Percentiles rank a stretch among this genome's conserved stretches.
phyloP scores from a whole-genome alignment of 2,888 invertebrate genomes.

The Tanaodytes sp. region DNA sequence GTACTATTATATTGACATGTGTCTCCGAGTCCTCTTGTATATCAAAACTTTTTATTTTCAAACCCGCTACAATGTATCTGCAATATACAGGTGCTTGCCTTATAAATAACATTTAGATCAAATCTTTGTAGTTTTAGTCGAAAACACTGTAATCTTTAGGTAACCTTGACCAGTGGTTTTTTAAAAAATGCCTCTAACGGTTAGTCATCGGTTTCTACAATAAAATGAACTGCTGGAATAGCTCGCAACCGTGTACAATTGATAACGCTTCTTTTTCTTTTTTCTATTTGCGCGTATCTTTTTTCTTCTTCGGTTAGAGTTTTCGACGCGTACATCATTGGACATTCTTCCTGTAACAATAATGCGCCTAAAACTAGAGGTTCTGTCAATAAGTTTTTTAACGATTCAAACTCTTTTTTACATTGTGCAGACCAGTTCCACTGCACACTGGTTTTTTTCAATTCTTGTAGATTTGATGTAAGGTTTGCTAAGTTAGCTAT shows the following conservation, averaged over 20 bases:
- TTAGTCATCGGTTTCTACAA: conserved; percentile 39
- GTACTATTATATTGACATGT: no score
- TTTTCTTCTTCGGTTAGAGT: conserved; percentile 39
- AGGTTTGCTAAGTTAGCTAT: conserved; percentile 57
- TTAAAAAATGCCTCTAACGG: conserved; percentile 56
- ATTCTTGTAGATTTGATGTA: conserved; percentile 48
- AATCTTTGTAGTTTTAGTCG: conserved; percentile 27
- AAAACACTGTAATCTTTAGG: conserved; percentile 35
- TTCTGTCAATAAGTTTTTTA: conserved; percentile 49
- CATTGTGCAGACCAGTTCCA: conserved; percentile 60
- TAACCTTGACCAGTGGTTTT: conserved; percentile 52
- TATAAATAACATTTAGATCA: no score
- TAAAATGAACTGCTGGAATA: conserved; percentile 41
- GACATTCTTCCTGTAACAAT: conserved; percentile 58
- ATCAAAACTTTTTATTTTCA: conserved; percentile 9
- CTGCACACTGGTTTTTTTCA: conserved; percentile 53
- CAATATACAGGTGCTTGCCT: conserved; percentile 59
- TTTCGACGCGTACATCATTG: conserved; percentile 60
- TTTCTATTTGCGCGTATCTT: conserved; percentile 51
- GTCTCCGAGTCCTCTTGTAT: no score
- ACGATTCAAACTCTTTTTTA: conserved; percentile 49
- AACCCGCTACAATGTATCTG: conserved; percentile 60
- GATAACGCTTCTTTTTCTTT: conserved; percentile 53
- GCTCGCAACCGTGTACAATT: conserved; percentile 43
- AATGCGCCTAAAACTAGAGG: conserved; percentile 46